A percentile compares a stretch with the other conserved stretches of the same genome.
phyloP scores from a whole-genome alignment of 2,113 vertebrate genomes.

The Psittacara wagleri region DNA sequence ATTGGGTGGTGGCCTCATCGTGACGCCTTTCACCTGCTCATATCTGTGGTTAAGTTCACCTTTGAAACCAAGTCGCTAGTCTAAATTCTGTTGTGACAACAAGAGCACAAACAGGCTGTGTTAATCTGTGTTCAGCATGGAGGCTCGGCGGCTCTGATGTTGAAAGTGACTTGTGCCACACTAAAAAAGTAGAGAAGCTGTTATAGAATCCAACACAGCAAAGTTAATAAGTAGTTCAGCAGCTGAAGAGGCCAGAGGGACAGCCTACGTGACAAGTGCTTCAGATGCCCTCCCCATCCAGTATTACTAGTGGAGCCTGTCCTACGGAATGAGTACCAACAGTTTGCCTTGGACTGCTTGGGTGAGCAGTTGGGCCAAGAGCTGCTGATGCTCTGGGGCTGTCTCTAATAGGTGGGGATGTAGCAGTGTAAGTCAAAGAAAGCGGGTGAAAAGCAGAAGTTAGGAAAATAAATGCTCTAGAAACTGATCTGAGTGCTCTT shows the following conservation, averaged over 20 bases:
- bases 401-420: background rate
- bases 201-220: background rate
- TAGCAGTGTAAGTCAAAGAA: background rate
- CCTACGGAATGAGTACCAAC: background rate
- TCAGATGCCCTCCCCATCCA: background rate
- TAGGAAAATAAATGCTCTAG: background rate
- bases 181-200: background rate
- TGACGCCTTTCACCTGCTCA: background rate
- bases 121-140: background rate
- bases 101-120: background rate
- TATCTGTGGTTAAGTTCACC: slow-evolving; percentile 38
- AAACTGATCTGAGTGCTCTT: background rate
- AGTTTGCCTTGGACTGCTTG: background rate
- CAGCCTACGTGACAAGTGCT: background rate
- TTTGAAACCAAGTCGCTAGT: slow-evolving; percentile 8
- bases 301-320: background rate
- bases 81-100: slow-evolving; percentile 26
- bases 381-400: background rate
- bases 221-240: background rate
- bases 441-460: background rate
- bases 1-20: background rate
- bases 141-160: background rate
- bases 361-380: background rate
- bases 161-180: background rate
- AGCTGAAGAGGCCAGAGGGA: background rate